A percentile compares a stretch with the other conserved stretches of the same genome.
These are phyloP conservation scores for Trachemys scripta DNA, from an alignment of 2,113 vertebrate genomes.

Conservation along the genomic window DNA sequence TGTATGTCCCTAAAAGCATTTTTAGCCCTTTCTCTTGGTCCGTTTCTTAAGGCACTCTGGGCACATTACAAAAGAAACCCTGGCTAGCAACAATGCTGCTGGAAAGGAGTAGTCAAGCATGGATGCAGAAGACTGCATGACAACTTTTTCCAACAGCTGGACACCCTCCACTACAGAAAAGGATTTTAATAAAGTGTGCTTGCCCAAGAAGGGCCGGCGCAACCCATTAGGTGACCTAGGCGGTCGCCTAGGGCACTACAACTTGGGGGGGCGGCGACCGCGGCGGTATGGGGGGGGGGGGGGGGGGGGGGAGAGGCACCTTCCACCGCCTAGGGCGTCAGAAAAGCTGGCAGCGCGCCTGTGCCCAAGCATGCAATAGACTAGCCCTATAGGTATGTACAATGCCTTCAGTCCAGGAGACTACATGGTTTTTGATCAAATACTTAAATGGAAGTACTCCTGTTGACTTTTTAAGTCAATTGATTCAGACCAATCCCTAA, in stretches of 20 bases:
- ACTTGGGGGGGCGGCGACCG: too few species aligned
- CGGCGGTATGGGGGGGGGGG: too few species aligned
- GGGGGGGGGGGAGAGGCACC: too few species aligned
- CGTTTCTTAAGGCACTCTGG: neutral
- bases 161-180: neutral
- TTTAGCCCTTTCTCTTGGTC: neutral
- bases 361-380: neutral
- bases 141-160: neutral
- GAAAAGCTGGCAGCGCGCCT: too few species aligned
- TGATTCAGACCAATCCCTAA: neutral
- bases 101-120: neutral
- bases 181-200: neutral
- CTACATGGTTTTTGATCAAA: neutral
- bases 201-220: neutral
- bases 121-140: fast-evolving
- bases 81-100: neutral
- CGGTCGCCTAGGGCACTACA: too few species aligned
- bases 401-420: neutral
- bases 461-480: neutral
- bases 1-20: neutral
- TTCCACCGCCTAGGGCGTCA: too few species aligned
- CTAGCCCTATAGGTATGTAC: neutral
- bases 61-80: neutral
- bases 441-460: neutral
- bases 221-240: too few species aligned